phyloP scores from a whole-genome alignment of 2,797 vertebrate genomes.

The Prionace glauca region DNA sequence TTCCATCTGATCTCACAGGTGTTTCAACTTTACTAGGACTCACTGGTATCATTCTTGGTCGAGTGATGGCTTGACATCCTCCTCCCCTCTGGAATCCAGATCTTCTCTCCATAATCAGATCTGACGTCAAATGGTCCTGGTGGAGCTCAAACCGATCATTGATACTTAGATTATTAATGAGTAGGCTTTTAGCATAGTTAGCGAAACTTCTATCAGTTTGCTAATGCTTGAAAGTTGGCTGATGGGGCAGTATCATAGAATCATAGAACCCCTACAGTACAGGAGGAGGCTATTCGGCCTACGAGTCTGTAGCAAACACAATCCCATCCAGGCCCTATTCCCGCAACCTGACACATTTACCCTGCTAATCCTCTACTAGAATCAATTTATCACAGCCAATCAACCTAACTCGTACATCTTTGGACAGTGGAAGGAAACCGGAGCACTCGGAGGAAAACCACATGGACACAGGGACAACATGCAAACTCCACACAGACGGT shows the following conservation, averaged over 20 bases:
- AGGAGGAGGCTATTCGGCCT: no score
- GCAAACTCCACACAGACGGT: no score
- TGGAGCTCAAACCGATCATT: background rate
- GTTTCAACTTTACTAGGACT: background rate
- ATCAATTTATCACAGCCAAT: no score
- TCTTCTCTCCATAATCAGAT: background rate
- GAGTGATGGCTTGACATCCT: background rate
- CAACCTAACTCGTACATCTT: no score
- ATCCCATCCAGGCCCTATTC: no score
- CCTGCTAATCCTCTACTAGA: no score
- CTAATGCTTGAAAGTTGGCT: background rate
- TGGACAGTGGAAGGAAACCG: no score
- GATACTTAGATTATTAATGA: background rate
- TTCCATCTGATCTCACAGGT: background rate
- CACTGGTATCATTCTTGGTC: background rate
- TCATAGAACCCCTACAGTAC: no score
- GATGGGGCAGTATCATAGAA: background rate
- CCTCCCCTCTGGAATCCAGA: background rate
- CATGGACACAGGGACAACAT: no score
- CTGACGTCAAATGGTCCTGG: background rate
- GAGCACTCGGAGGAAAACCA: no score
- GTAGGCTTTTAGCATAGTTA: background rate
- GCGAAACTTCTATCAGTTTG: background rate
- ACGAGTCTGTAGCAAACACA: no score
- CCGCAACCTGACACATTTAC: no score